Evolutionary conservation across 2,113 vertebrate genomes (phyloP), one percentile per base, ranked within the genome.

Genomic region (Scopus umbretta): DNA sequence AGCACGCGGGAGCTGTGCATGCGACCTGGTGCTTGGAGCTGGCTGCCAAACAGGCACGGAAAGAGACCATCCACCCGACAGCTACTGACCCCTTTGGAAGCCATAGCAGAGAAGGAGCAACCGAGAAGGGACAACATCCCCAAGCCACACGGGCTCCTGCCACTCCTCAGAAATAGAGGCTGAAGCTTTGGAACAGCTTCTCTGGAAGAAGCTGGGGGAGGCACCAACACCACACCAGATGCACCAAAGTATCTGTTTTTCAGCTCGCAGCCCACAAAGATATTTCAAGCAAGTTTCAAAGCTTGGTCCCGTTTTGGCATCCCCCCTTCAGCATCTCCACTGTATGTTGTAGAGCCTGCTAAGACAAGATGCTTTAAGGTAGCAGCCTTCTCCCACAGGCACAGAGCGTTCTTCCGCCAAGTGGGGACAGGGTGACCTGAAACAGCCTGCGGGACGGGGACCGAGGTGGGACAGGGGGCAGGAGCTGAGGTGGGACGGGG

Each of bases 1-100:
- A 4, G 30, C 38, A 4, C 1, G 1, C 3, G 36, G 36, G 20
- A 38, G 59, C 29, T 5, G 13, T 1, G 26, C 6, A 0, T 4
- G 23, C 2, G 10, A 30, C 8, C 62, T 1, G 1, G 32, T 2
- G 9, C 55, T 12, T 8, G 2, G 58, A 29, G 29, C 32, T 6
- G 63, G 63, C 52, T 27, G 20, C 29, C 27, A 7, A 40, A 36
- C 5, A 0, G 14, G 23, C 49, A 4, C 0, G 1, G 7, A 5
- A 53, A 16, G n/a, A 25, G 27, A 1, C 36, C 43, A 22, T 10
- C 30, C 67, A 3, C 12, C 2, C 3, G 15, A 10, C 1, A 8
- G n/a, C 36, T 32, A 0, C 16, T 22, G 3, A 6, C 20, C 65
- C 43, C 13, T 21, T 14, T 7, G 1, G 63, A 10, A 40, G 29